phyloP scores from a whole-genome alignment of 2,888 invertebrate species.

The Ernsta delagoae region DNA sequence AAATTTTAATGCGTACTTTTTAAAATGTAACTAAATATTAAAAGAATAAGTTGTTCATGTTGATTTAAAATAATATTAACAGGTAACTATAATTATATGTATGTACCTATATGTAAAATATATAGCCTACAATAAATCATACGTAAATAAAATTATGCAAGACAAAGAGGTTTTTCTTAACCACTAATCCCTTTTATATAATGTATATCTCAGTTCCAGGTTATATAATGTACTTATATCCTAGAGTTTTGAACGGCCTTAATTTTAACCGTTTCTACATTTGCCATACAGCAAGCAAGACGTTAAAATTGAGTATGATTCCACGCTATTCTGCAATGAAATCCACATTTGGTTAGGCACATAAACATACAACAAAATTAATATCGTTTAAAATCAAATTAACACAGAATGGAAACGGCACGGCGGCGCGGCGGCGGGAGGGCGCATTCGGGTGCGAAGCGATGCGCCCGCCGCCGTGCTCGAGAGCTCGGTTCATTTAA shows the following conservation, averaged over 20 bases:
- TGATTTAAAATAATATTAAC: too few species aligned
- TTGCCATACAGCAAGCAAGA: background rate
- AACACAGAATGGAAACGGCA: conserved; percentile 67
- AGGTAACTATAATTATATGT: too few species aligned
- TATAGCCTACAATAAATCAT: too few species aligned
- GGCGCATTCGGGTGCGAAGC: conserved; percentile 72
- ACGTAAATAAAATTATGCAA: too few species aligned
- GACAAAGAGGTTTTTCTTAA: too few species aligned
- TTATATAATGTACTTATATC: too few species aligned
- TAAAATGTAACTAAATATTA: too few species aligned
- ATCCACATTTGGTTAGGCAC: conserved; percentile 20
- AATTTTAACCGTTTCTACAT: background rate
- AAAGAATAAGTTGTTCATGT: too few species aligned
- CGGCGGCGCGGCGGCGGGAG: conserved; percentile 60
- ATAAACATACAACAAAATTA: conserved; percentile 46
- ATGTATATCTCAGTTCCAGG: too few species aligned
- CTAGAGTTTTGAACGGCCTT: background rate
- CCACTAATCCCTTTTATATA: too few species aligned
- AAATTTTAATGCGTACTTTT: too few species aligned
- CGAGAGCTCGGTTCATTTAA: conserved; percentile 83
- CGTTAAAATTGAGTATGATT: background rate
- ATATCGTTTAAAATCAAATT: conserved; percentile 70
- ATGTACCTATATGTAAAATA: too few species aligned
- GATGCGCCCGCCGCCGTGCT: conserved; percentile 81
- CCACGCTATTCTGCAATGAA: background rate